These are phyloP conservation scores for Drosophila robusta DNA, from an alignment of 2,888 invertebrate species.

Conservation along the genomic window DNA sequence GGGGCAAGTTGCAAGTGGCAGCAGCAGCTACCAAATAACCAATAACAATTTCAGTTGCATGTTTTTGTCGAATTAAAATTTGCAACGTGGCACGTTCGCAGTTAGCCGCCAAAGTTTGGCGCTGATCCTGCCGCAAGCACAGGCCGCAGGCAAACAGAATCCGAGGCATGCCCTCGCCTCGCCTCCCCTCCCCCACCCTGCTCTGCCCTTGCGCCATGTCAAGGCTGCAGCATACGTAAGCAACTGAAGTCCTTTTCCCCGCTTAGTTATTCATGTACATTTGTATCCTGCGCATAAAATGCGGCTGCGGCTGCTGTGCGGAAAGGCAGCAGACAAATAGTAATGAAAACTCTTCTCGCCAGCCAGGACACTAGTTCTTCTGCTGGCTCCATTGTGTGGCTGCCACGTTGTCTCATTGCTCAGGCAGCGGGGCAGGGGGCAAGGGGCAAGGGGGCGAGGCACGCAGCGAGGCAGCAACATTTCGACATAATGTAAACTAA, in stretches of 20 bases:
- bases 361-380: slow-evolving; percentile 72
- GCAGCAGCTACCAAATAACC: slow-evolving; percentile 51
- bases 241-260: slow-evolving; percentile 22
- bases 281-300: slow-evolving; percentile 81
- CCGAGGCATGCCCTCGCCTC: not conserved
- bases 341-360: slow-evolving; percentile 75
- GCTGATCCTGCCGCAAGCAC: slow-evolving; percentile 63
- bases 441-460: slow-evolving; percentile 14
- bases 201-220: not conserved
- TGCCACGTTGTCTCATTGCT: slow-evolving; percentile 31
- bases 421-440: not conserved
- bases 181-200: not conserved
- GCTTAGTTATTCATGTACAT: slow-evolving; percentile 79
- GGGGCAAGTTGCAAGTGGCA: slow-evolving; percentile 51
- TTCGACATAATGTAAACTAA: slow-evolving; percentile 83
- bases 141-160: slow-evolving; percentile 33
- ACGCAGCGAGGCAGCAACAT: slow-evolving; percentile 61
- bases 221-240: slow-evolving; percentile 20
- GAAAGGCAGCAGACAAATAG: slow-evolving; percentile 81
- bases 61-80: slow-evolving; percentile 81
- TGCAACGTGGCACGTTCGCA: slow-evolving; percentile 72
- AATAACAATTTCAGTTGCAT: slow-evolving; percentile 78
- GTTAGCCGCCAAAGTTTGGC: slow-evolving; percentile 65
- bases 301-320: slow-evolving; percentile 80
- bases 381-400: slow-evolving; percentile 55